A percentile compares a stretch with the other conserved stretches of the same genome.
phyloP scores from a whole-genome alignment of 2,888 invertebrate species.

The Hartigia nigra region DNA sequence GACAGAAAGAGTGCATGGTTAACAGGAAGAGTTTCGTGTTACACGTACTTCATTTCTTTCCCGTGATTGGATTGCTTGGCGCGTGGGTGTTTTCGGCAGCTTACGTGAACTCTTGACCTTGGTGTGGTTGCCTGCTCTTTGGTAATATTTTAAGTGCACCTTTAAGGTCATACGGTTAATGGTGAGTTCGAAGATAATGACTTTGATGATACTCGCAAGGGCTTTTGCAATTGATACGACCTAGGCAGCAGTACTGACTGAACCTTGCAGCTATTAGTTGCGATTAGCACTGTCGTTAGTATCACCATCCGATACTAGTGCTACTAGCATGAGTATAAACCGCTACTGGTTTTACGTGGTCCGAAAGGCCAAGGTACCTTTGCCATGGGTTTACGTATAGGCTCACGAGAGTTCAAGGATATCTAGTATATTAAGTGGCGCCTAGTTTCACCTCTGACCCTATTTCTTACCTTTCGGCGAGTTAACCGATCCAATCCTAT shows the following conservation, averaged over 20 bases:
- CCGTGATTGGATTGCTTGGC: not conserved
- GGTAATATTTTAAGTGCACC: not conserved
- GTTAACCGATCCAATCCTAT: constrained; percentile 37
- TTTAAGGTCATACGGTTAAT: not conserved
- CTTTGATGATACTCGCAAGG: not conserved
- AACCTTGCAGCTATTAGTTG: not conserved
- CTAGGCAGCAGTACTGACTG: not conserved
- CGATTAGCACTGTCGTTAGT: not conserved
- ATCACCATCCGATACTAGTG: not conserved
- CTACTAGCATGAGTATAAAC: not conserved
- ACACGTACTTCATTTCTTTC: not conserved
- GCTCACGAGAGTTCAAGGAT: constrained; percentile 35
- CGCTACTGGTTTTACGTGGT: not conserved
- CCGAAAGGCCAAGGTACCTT: not conserved
- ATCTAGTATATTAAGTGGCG: constrained; percentile 43
- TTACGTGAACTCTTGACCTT: not conserved
- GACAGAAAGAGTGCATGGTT: not conserved
- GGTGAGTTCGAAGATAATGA: not conserved
- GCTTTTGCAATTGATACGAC: not conserved
- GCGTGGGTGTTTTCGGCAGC: constrained; percentile 5
- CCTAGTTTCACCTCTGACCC: constrained; percentile 40
- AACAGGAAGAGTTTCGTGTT: constrained; percentile 4
- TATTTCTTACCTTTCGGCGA: constrained; percentile 11
- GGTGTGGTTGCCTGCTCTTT: not conserved
- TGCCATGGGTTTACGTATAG: constrained; percentile 18